These are phyloP conservation scores for Apteryx owenii DNA, from an alignment of 2,113 vertebrate species.

Conservation along the genomic window DNA sequence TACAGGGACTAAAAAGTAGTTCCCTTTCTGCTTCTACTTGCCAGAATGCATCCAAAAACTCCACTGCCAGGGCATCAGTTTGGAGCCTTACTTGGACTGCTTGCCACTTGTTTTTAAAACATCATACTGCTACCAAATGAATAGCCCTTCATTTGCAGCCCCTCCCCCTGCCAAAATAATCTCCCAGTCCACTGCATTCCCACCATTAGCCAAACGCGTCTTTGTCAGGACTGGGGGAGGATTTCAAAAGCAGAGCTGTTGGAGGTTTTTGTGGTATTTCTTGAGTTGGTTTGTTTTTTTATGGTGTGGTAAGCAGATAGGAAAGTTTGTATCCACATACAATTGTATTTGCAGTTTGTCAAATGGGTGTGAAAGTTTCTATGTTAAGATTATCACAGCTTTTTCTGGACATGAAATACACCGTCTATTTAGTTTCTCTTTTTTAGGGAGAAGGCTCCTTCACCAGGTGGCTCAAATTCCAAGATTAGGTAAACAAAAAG, in stretches of 20 bases:
- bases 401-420: neutral
- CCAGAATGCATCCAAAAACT: neutral
- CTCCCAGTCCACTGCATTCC: neutral
- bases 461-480: neutral
- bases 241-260: neutral
- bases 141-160: neutral
- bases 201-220: neutral
- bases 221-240: neutral
- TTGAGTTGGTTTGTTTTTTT: neutral
- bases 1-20: neutral
- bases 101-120: neutral
- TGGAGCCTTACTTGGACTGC: neutral
- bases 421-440: neutral
- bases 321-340: neutral
- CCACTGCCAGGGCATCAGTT: accelerated
- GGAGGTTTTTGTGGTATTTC: neutral
- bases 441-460: neutral
- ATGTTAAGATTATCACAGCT: neutral
- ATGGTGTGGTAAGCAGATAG: neutral
- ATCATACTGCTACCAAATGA: neutral
- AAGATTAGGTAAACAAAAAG: neutral
- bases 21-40: neutral
- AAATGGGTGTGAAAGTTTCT: neutral
- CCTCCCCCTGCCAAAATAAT: neutral
- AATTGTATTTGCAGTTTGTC: neutral